Conservation (phyloP, 2,113 vertebrate genomes). For the Chaenogobius annularis region DNA sequence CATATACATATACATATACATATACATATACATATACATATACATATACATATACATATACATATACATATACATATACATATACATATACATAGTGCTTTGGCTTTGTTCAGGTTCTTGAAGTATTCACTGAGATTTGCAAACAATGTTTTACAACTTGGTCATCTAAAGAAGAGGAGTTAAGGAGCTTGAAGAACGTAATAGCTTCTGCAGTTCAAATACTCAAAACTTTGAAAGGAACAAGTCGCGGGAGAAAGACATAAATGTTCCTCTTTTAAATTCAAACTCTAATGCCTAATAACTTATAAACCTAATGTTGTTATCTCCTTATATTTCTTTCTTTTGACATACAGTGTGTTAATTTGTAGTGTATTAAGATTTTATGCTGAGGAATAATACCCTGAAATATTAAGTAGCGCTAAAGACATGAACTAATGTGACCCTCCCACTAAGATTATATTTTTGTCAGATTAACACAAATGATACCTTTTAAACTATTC, state of each 20-base stretch:
- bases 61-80: background rate
- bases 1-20: no score
- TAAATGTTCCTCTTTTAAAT: background rate
- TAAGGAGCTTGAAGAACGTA: background rate
- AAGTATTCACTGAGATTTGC: background rate
- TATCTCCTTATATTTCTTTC: no score
- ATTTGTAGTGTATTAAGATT: background rate
- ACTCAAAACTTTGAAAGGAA: background rate
- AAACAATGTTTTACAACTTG: background rate
- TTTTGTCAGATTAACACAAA: no score
- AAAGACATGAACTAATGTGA: no score
- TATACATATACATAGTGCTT: background rate
- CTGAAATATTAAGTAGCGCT: no score
- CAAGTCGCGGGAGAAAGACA: background rate
- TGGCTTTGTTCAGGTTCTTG: background rate
- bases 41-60: no score
- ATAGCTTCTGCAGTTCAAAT: background rate
- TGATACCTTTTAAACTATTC: no score
- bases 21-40: no score
- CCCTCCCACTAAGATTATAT: no score
- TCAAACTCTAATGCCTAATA: background rate
- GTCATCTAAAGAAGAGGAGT: background rate
- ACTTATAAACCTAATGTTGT: no score
- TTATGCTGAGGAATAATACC: no score
- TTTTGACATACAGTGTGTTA: background rate